Evolutionary conservation across 1,140 invertebrate species (phyloP).

Genomic region (Drosophila quadrilineata): DNA sequence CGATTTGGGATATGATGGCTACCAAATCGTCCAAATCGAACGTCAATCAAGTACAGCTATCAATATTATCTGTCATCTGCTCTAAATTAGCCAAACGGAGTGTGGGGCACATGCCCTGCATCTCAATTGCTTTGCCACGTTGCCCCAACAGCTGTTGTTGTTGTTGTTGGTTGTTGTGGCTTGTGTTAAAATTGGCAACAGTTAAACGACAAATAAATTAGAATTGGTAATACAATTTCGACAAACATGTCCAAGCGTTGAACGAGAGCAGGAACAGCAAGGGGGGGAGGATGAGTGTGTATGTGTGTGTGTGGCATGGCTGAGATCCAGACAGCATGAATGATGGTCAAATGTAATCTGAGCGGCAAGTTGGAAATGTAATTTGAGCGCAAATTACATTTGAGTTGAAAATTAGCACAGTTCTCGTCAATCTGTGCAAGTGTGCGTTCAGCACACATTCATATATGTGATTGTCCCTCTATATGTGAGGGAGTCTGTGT

Average conservation of each 20-base stretch:
- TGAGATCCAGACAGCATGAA: slow-evolving; percentile 1
- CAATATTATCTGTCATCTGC: slow-evolving; percentile 33
- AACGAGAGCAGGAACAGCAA: too few relatives aligned
- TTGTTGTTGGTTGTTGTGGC: neutral
- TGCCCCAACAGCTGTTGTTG: too few relatives aligned
- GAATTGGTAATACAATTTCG: slow-evolving; percentile 69
- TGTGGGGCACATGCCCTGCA: neutral
- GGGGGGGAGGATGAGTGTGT: too few relatives aligned
- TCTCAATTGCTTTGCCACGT: slow-evolving; percentile 18
- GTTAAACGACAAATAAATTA: slow-evolving; percentile 72
- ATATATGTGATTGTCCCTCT: too few relatives aligned
- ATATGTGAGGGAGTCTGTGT: neutral
- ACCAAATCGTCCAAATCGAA: slow-evolving; percentile 12
- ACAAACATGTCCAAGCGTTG: slow-evolving; percentile 20
- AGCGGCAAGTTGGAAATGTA: slow-evolving; percentile 69
- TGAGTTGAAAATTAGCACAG: slow-evolving; percentile 72
- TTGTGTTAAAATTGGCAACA: slow-evolving; percentile 55
- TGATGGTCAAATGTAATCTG: slow-evolving; percentile 48
- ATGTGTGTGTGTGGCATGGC: too few relatives aligned
- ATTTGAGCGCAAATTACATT: slow-evolving; percentile 74
- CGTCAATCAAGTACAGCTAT: slow-evolving; percentile 19
- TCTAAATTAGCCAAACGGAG: slow-evolving; percentile 6
- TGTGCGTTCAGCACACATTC: too few relatives aligned
- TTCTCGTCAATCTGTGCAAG: slow-evolving; percentile 63
- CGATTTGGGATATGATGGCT: neutral